phyloP scores from a whole-genome alignment of 2,888 invertebrate species.

The Colletes collaris region DNA sequence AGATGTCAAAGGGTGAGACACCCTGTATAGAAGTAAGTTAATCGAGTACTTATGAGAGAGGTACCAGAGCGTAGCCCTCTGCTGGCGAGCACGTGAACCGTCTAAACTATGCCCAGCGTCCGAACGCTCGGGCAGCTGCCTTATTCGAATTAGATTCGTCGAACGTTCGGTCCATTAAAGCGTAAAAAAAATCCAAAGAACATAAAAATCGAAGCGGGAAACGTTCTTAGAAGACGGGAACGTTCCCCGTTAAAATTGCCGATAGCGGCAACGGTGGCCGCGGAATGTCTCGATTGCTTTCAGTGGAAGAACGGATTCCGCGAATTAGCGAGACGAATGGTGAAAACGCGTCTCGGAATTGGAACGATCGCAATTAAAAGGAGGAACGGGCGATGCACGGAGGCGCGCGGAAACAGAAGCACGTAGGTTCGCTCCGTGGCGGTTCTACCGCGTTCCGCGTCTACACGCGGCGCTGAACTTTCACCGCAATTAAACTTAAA shows the following conservation, averaged over 20 bases:
- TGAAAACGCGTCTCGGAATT: slow-evolving; percentile 48
- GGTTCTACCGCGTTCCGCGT: slow-evolving; percentile 13
- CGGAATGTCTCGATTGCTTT: slow-evolving; percentile 40
- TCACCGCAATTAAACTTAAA: slow-evolving; percentile 77
- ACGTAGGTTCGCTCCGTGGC: slow-evolving; percentile 14
- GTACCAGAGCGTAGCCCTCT: no score
- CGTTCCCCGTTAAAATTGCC: neutral
- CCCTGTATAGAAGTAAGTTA: no score
- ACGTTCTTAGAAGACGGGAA: no score
- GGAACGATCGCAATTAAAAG: slow-evolving; percentile 57
- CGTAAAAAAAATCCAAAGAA: no score
- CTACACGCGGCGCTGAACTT: slow-evolving; percentile 47
- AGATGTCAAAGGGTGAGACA: no score
- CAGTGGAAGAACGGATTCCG: slow-evolving; percentile 37
- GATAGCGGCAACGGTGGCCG: neutral
- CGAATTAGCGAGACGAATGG: slow-evolving; percentile 35
- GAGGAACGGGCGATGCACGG: slow-evolving; percentile 14
- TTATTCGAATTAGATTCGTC: no score
- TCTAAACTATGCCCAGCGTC: no score
- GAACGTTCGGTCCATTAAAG: no score
- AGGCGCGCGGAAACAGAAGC: slow-evolving; percentile 25
- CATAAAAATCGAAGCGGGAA: no score
- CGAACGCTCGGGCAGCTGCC: no score
- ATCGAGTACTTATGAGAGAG: no score
- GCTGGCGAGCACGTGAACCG: no score